phyloP scores from a whole-genome alignment of 2,888 invertebrate species.

The Drosophila phalerata region DNA sequence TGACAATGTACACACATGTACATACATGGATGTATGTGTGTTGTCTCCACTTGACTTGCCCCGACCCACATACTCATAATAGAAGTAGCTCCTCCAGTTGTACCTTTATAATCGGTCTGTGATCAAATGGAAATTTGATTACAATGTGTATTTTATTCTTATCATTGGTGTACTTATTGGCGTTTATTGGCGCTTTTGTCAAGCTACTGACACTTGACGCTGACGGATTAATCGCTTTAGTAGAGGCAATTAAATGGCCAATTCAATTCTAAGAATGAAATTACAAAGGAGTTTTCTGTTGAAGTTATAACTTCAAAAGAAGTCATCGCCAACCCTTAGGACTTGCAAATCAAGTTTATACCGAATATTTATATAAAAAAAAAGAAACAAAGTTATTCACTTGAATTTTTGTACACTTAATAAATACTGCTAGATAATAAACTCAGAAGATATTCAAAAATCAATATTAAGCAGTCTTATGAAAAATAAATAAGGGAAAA shows the following conservation, averaged over 20 bases:
- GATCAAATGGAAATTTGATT: conserved; percentile 13
- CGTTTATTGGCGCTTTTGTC: conserved; percentile 8
- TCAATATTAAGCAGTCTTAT: no score
- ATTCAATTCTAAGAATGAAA: conserved; percentile 2
- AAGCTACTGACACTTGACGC: neutral
- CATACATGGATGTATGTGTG: conserved; percentile 1
- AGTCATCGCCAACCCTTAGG: no score
- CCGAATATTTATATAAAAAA: no score
- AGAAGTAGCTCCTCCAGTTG: conserved; percentile 18
- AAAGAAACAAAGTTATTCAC: no score
- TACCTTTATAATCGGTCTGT: conserved; percentile 21
- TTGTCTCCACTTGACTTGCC: conserved; percentile 48
- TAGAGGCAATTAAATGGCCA: neutral
- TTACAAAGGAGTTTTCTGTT: neutral
- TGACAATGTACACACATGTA: neutral
- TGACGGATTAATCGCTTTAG: conserved; percentile 11
- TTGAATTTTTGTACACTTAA: no score
- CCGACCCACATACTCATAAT: conserved; percentile 40
- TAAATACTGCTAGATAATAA: no score
- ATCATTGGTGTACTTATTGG: conserved; percentile 8
- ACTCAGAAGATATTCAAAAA: no score
- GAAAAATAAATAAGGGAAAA: no score
- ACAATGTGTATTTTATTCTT: conserved; percentile 10
- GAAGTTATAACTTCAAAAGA: no score
- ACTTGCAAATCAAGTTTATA: no score